These are phyloP conservation scores for Apamea monoglypha DNA, from an alignment of 2,888 invertebrate species.

Conservation along the genomic window DNA sequence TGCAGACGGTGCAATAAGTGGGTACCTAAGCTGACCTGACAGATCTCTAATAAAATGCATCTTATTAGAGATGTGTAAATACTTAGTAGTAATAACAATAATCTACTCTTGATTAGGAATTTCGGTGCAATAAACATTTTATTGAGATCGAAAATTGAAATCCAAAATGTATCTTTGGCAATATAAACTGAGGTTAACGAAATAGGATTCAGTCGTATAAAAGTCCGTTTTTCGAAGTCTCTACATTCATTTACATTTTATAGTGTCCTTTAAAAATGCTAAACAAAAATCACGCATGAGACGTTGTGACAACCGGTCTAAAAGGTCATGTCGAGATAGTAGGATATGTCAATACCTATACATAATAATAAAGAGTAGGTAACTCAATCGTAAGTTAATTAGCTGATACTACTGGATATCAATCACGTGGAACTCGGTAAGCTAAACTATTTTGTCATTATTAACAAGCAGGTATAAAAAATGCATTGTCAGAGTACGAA, in stretches of 20 bases:
- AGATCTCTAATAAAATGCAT: not conserved
- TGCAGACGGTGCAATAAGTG: conserved; percentile 24
- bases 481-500: conserved; percentile 46
- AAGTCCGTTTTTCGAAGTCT: conserved; percentile 15
- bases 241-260: conserved; percentile 24
- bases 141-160: conserved; percentile 12
- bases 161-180: conserved; percentile 3
- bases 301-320: conserved; percentile 38
- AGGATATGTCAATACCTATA: conserved; percentile 34
- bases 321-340: conserved; percentile 57
- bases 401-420: conserved; percentile 35
- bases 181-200: conserved; percentile 8
- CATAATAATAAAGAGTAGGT: conserved; percentile 40
- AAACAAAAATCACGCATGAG: conserved; percentile 43
- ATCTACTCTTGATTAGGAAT: not conserved
- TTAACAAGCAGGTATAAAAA: conserved; percentile 41
- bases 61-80: no score
- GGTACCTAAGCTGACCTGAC: not conserved
- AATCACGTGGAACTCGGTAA: conserved; percentile 36
- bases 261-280: conserved; percentile 38
- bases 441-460: conserved; percentile 26
- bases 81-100: not conserved
- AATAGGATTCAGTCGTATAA: conserved; percentile 7
- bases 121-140: conserved; percentile 2
- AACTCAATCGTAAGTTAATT: conserved; percentile 43